Evolutionary conservation across 2,888 invertebrate species (phyloP), one percentile per base, ranked within the genome.

Genomic region (Lathronympha strigana): DNA sequence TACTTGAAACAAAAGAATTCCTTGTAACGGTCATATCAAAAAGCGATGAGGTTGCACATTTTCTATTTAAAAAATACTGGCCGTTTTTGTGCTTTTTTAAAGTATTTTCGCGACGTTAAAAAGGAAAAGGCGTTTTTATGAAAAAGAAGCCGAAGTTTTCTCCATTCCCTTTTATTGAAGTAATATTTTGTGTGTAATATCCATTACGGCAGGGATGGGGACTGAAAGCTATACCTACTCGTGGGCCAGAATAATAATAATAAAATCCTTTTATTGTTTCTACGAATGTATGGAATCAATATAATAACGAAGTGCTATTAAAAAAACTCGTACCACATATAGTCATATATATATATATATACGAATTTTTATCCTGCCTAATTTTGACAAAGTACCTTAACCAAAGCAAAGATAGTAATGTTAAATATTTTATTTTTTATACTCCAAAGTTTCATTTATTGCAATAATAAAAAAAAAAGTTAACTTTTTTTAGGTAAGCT

Each of bases 1-100:
- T 53, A 23, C 38, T 54, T 23, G 13, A 54, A 54, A 54, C 38
- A 54, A 54, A 25, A 38, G 25, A 54, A 54, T 54, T 54, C 54
- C 54, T 25, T 23, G 11, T 54, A 36, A 54, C 54, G 38, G 17
- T 54, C 11, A 40, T 54, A 36, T 36, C 25, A 54, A 40, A 11
- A 36, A 9, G 38, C 38, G 15, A 38, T 15, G 38, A 54, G 23
- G 25, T 54, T 54, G 21, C 21, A 38, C 36, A 38, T 53, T 9
- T 1, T 38, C 8, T 33, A 28, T 21, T 33, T 53, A 38, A 9
- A 36, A 53, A 53, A 15, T 15, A 23, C 36, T 36, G 6, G 19
- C 9, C 23, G 11, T 54, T 23, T 54, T 54, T 38, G 25, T 15
- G 23, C 4, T 33, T 51, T 38, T 4, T 25, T 15, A 9, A n/a